phyloP scores from a whole-genome alignment of 2,888 invertebrate genomes.

The Holacanthella duospinosa region DNA sequence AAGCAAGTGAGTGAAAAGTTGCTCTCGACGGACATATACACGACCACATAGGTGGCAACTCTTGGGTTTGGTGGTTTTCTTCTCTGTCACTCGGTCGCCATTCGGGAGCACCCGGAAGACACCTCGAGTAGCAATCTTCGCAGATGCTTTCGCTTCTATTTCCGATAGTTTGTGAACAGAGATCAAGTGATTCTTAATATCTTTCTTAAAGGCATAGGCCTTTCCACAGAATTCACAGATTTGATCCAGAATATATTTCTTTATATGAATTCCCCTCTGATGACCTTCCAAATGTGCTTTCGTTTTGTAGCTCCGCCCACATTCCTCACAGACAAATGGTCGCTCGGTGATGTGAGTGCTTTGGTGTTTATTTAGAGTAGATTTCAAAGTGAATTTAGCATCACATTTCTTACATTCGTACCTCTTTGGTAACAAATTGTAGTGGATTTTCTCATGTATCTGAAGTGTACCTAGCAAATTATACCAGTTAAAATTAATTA shows the following conservation, averaged over 20 bases:
- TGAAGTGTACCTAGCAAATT: too few species aligned
- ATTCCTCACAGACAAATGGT: not conserved
- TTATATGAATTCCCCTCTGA: not conserved
- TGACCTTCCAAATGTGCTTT: not conserved
- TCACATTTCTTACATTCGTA: too few species aligned
- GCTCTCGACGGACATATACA: not conserved
- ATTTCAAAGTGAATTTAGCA: too few species aligned
- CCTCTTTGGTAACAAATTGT: too few species aligned
- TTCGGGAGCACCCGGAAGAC: conserved; percentile 1
- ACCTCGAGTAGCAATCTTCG: not conserved
- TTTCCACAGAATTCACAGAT: not conserved
- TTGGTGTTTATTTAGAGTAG: too few species aligned
- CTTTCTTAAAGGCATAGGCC: not conserved
- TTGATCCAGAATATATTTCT: not conserved
- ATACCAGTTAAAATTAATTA: too few species aligned
- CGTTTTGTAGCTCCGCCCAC: not conserved
- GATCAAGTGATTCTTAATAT: not conserved
- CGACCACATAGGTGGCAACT: not conserved
- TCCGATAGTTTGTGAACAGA: not conserved
- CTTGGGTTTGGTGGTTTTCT: not conserved
- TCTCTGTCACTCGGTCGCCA: not conserved
- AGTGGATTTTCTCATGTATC: too few species aligned
- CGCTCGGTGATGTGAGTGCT: not conserved
- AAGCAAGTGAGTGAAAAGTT: not conserved
- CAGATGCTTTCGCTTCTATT: not conserved